A percentile compares a stretch with the other conserved stretches of the same genome.
Evolutionary conservation across 2,888 invertebrate genomes (phyloP).

Genomic region (Tipula vernalis): DNA sequence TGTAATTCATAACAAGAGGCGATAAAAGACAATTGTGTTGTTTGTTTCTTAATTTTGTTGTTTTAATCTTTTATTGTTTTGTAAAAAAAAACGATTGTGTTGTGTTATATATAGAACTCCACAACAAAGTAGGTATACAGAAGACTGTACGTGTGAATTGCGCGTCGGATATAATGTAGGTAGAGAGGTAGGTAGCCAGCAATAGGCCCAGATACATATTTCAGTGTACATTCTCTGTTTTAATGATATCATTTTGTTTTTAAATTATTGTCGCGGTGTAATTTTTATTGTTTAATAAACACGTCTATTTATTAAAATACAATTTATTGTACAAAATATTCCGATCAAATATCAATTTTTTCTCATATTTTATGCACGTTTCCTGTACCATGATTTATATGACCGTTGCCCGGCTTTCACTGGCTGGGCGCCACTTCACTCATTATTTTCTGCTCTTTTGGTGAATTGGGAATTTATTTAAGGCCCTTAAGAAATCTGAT

Average conservation of each 20-base stretch:
- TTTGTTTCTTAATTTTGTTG: not conserved
- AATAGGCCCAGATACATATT: not conserved
- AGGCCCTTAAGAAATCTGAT: too few relatives aligned
- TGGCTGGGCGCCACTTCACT: too few relatives aligned
- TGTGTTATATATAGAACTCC: not conserved
- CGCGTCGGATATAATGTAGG: not conserved
- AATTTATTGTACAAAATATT: not conserved
- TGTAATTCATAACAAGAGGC: slow-evolving; percentile 4
- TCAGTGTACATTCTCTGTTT: not conserved
- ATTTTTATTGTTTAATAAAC: not conserved
- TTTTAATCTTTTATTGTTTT: not conserved
- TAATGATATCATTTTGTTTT: not conserved
- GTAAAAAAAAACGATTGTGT: not conserved
- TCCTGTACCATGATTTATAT: too few relatives aligned
- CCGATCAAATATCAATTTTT: not conserved
- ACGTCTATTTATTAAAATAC: not conserved
- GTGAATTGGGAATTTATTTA: too few relatives aligned
- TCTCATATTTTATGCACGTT: too few relatives aligned
- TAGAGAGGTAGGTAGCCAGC: not conserved
- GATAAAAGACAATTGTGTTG: slow-evolving; percentile 4
- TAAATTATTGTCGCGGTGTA: not conserved
- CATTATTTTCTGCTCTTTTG: too few relatives aligned
- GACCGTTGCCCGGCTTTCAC: too few relatives aligned
- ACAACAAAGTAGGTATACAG: not conserved
- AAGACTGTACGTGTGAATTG: not conserved